These are phyloP conservation scores for Danaus plexippus DNA, from an alignment of 1,140 invertebrate genomes.

Conservation along the genomic window DNA sequence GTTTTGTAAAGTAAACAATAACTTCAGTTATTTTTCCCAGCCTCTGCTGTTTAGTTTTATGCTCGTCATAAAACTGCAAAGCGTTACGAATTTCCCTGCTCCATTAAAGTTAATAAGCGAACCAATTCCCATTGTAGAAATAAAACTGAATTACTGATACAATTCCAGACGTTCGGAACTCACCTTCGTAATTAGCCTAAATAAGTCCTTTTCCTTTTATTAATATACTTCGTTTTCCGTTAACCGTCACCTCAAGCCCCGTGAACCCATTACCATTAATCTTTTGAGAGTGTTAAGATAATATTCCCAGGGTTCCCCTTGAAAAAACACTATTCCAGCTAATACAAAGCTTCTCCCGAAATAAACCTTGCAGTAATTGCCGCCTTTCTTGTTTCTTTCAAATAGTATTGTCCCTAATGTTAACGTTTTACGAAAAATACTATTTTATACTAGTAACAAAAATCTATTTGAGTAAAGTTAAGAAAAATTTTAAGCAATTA, in stretches of 20 bases:
- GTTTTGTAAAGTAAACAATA: too few species aligned
- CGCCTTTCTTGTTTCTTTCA: slow-evolving; percentile 8
- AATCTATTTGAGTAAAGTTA: too few species aligned
- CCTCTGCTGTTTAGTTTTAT: too few species aligned
- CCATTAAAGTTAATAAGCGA: slow-evolving; percentile 13
- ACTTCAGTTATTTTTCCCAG: too few species aligned
- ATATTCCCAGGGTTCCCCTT: slow-evolving; percentile 11
- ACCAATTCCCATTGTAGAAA: slow-evolving; percentile 13
- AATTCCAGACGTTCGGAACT: slow-evolving; percentile 10
- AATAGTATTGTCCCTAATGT: too few species aligned
- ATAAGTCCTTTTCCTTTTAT: not conserved
- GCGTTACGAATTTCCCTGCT: slow-evolving; percentile 12
- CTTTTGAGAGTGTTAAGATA: slow-evolving; percentile 14
- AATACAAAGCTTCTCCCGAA: slow-evolving; percentile 18
- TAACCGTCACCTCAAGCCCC: slow-evolving; percentile 10
- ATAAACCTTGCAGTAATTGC: slow-evolving; percentile 18
- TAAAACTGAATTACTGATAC: slow-evolving; percentile 19
- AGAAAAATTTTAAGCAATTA: too few species aligned
- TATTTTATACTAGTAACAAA: too few species aligned
- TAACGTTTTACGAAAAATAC: too few species aligned
- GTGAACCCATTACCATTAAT: slow-evolving; percentile 16
- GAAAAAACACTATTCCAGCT: slow-evolving; percentile 19
- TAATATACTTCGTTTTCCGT: slow-evolving; percentile 16
- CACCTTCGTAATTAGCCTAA: slow-evolving; percentile 3
- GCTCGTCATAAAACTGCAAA: too few species aligned